Percentiles rank a stretch among this genome's conserved stretches.
Evolutionary conservation across 2,888 invertebrate species (phyloP).

Genomic region (Coelopa pilipes): DNA sequence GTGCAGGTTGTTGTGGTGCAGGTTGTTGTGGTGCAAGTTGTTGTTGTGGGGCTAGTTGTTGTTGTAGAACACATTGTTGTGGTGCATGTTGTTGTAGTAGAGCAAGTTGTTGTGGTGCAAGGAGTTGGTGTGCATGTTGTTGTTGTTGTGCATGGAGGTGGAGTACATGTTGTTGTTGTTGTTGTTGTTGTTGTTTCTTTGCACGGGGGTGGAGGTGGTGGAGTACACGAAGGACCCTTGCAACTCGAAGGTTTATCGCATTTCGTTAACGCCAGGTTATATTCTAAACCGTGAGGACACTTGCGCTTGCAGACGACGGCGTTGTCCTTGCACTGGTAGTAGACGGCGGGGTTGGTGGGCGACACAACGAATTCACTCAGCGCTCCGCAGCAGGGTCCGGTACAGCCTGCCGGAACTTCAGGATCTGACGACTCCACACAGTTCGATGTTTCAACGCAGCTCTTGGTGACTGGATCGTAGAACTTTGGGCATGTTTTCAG

Average conservation of each 20-base stretch:
- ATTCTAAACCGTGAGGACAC: conserved; percentile 41
- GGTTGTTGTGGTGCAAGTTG: too few species aligned
- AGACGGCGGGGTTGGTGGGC: conserved; percentile 39
- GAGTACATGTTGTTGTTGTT: conserved; percentile 33
- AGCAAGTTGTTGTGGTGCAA: too few species aligned
- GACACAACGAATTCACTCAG: conserved; percentile 43
- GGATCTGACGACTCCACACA: conserved; percentile 48
- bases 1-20: too few species aligned
- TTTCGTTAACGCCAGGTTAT: conserved; percentile 41
- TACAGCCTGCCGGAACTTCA: conserved; percentile 30
- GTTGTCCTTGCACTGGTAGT: conserved; percentile 44
- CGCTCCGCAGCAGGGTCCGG: conserved; percentile 43
- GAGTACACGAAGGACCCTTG: conserved; percentile 1
- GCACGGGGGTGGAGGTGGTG: conserved; percentile 7
- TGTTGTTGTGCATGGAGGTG: too few species aligned
- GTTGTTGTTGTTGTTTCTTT: too few species aligned
- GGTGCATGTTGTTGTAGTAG: too few species aligned
- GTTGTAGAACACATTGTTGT: background rate
- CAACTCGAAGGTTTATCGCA: conserved; percentile 42
- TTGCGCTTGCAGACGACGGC: conserved; percentile 22
- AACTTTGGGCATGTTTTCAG: conserved; percentile 49
- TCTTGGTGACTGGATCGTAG: conserved; percentile 51
- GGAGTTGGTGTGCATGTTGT: too few species aligned
- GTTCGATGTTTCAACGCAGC: conserved; percentile 50
- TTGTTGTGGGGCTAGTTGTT: too few species aligned